phyloP scores from a whole-genome alignment of 2,113 vertebrate genomes.

The Fukomys damarensis region DNA sequence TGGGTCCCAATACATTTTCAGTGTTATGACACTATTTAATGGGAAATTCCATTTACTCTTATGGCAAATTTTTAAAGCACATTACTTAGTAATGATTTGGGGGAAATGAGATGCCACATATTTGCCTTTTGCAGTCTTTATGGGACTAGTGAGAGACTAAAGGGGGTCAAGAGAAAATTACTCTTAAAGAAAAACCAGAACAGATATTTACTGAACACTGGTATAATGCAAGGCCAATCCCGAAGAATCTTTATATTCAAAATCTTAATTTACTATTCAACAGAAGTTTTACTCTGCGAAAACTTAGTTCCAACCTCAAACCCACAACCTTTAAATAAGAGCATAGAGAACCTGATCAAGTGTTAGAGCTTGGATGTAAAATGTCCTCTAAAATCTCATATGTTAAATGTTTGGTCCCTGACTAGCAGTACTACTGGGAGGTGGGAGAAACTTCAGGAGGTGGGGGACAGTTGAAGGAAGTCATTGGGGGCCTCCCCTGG shows the following conservation, averaged over 20 bases:
- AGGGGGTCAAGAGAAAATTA: background rate
- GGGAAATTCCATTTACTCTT: background rate
- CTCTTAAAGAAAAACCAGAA: background rate
- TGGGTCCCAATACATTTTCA: background rate
- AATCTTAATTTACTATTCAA: background rate
- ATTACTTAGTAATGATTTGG: background rate
- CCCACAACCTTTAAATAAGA: background rate
- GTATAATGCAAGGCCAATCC: background rate
- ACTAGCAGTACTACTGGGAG: background rate
- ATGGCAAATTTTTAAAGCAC: background rate
- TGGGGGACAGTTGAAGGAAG: background rate
- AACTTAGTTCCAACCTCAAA: background rate
- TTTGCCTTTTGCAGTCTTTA: background rate
- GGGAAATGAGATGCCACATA: background rate
- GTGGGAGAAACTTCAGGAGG: background rate
- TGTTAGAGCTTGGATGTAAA: background rate
- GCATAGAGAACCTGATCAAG: background rate
- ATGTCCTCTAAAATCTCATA: background rate
- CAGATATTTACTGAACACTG: background rate
- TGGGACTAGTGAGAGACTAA: background rate
- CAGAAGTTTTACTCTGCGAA: background rate
- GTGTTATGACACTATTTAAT: background rate
- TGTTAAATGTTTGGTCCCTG: background rate
- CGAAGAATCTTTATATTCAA: too few species aligned
- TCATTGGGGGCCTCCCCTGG: background rate